Percentiles rank a stretch among this genome's conserved stretches.
Evolutionary conservation across 2,888 invertebrate genomes (phyloP).

Genomic region (Melinopterus prodromus): DNA sequence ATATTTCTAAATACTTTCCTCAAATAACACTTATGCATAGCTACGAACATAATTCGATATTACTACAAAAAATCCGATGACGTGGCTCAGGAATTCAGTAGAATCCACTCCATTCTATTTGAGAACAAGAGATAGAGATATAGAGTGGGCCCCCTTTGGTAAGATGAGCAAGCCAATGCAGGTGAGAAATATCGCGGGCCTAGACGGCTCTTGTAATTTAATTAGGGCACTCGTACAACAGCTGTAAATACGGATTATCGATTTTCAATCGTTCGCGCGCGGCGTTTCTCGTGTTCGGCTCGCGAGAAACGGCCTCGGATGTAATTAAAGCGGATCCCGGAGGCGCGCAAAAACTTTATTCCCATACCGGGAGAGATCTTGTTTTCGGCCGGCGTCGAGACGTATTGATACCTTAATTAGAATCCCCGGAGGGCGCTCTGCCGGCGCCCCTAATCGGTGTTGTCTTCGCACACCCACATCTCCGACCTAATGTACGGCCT

Average conservation of each 20-base stretch:
- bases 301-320: background rate
- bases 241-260: slow-evolving; percentile 35
- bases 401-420: slow-evolving; percentile 31
- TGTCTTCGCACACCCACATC: background rate
- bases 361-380: slow-evolving; percentile 27
- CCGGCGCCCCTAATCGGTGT: background rate
- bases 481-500: background rate
- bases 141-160: background rate
- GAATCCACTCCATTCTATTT: no score
- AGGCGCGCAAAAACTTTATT: slow-evolving; percentile 27
- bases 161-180: background rate
- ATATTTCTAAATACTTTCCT: no score
- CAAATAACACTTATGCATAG: no score
- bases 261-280: slow-evolving; percentile 30
- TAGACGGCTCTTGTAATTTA: slow-evolving; percentile 28
- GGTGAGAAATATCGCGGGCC: slow-evolving; percentile 31
- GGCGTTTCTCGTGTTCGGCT: background rate
- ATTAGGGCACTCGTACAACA: slow-evolving; percentile 33
- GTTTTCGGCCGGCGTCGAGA: slow-evolving; percentile 19
- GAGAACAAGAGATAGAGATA: no score
- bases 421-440: background rate
- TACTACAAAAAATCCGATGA: no score
- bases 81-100: no score
- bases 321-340: slow-evolving; percentile 4
- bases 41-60: no score